Evolutionary conservation across 1,140 invertebrate genomes (phyloP), one percentile per base, ranked within the genome.

Genomic region (Bombus pascuorum): DNA sequence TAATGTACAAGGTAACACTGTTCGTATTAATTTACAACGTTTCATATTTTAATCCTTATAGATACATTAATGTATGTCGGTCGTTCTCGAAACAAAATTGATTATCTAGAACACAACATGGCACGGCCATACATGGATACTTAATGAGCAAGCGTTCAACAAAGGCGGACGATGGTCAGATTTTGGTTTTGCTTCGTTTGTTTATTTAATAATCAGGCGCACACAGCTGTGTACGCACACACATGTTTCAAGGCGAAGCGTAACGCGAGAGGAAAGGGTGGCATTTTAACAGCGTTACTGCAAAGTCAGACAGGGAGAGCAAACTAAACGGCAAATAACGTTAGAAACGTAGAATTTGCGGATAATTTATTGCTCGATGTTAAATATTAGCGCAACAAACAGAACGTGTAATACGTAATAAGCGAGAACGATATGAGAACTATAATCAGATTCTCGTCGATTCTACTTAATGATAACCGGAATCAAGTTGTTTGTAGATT

Each of bases 361-460:
- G 65, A 28, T 71, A 78, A 85, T 85, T 80, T 85, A 80, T 79
- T 71, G 32, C 57, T 72, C 42, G 25, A 42, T 37, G 76, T n/a
- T 65, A 85, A 85, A 85, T 85, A 85, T 85, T 85, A 34, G 28
- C 42, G 39, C 32, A 73, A 73, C 77, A 65, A 85, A 85, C 57
- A 85, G 57, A 53, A 72, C 66, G 10, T 44, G 53, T 80, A 80
- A 85, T 32, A 13, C 37, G 68, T 72, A 85, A 80, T 79, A 84
- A 84, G 66, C 37, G 32, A 39, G 66, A 73, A 85, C 65, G 76
- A 80, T 65, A 57, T 22, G 42, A 32, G 73, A 77, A 76, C 44
- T 70, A n/a, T 34, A 83, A 83, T 70, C 62, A 68, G 74, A 77
- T 83, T 47, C 22, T 70, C 74, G 34, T 66, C 81, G 47, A 72